A percentile compares a stretch with the other conserved stretches of the same genome.
Conservation (phyloP, 2,797 vertebrate species). For the Gymnodraco acuticeps region DNA sequence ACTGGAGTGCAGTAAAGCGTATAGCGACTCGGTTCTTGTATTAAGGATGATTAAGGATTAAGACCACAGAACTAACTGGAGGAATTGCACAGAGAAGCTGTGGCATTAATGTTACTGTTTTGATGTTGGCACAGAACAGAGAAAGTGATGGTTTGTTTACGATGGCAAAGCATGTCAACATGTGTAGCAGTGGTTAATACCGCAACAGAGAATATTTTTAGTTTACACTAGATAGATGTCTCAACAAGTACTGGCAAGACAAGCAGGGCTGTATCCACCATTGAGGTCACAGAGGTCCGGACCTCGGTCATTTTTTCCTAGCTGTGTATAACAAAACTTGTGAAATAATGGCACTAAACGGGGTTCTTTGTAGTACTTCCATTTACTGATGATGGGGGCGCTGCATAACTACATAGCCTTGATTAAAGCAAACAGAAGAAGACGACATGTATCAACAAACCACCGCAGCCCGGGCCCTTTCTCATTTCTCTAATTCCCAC, state of each 20-base stretch:
- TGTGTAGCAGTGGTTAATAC: neutral
- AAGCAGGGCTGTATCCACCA: too few relatives aligned
- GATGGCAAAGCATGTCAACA: neutral
- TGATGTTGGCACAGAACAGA: neutral
- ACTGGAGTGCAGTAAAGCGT: constrained; percentile 76
- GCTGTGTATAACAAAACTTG: too few relatives aligned
- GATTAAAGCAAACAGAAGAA: too few relatives aligned
- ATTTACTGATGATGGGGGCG: too few relatives aligned
- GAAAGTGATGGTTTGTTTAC: neutral
- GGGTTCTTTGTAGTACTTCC: too few relatives aligned
- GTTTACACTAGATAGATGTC: neutral
- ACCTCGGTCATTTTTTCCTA: too few relatives aligned
- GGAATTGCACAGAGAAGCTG: constrained; percentile 7
- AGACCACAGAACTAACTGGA: constrained; percentile 32
- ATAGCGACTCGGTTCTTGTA: constrained; percentile 53
- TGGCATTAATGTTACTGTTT: neutral
- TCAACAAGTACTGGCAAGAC: neutral
- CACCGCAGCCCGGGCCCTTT: too few relatives aligned
- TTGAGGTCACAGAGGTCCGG: too few relatives aligned
- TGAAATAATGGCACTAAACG: too few relatives aligned
- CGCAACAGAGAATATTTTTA: neutral
- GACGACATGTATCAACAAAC: too few relatives aligned
- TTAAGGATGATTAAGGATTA: constrained; percentile 66
- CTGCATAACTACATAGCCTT: too few relatives aligned
- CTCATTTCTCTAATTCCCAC: too few relatives aligned